Evolutionary conservation across 2,888 invertebrate genomes (phyloP), one percentile per base, ranked within the genome.

Genomic region (Oscheius sp.): DNA sequence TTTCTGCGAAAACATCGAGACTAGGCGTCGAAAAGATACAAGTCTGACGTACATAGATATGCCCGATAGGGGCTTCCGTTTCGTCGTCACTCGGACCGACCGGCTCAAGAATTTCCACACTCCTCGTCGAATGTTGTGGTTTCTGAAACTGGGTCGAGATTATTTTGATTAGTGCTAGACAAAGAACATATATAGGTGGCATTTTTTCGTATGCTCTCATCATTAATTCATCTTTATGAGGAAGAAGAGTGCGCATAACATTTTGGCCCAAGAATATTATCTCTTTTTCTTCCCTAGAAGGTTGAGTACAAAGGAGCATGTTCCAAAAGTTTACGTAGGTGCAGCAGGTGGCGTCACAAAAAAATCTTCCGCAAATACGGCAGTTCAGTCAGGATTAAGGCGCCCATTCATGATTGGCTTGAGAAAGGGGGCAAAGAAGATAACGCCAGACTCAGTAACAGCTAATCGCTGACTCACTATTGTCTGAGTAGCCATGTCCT

Each of bases 401-500:
- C 37, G 42, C 35, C 53, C 55, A 33, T 68, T 68, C 53, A 53
- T 68, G 68, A 68, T 68, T 55, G 68, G 53, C 53, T 53, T 53
- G 53, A 13, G 53, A 50, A 63, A 63, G 29, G 63, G 10, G n/a
- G 7, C 35, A 35, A 13, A 60, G 37, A 37, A 33, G 42, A 42
- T 42, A 42, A 42, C 42, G 42, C 42, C 42, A 42, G 7, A 7
- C 42, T 42, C 42, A 42, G 42, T 3, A 42, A 37, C 60, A 13
- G 2, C 11, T 33, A 35, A 60, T 42, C 42, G 42, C 42, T 33
- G 60, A 63, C 63, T 63, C 47, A 63, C 68, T 29, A 68, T 55
- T n/a, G 81, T 81, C 74, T 81, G 81, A 2, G 79, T 81, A 1
- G 79, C 81, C 62, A 76, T 81, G 37, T 81, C 79, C 33, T 73